Base-by-base conservation (phyloP, 2,113 vertebrate genomes). In the Tenrec ecaudatus region DNA sequence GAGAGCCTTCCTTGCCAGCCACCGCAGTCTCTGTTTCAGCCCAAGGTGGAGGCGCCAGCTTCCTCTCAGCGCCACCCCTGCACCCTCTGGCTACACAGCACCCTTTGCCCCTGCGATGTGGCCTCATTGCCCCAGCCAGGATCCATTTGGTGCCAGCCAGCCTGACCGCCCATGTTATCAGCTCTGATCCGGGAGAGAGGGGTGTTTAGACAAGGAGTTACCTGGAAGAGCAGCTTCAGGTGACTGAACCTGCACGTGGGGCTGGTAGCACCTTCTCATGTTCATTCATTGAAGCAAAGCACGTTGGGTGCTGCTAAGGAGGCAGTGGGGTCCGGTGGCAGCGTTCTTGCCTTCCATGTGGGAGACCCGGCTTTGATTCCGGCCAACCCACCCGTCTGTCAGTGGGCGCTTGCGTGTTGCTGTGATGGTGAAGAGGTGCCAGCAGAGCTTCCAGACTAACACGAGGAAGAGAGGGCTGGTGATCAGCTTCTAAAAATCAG, bases 21-120 rank as follows among this genome's bases (percentile, higher is more conserved):
- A 62, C 92, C 47, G 3, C 79, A 68, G 43, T 91, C 92, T 82
- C 92, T 58, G 76, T 86, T 84, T 82, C 27, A 2, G 15, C 38
- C 60, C 1, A 0, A 64, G 64, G 27, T 29, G 36, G 1, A 40
- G 84, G 33, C 0, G 0, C 71, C 62, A 47, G 66, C 82, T 88
- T 95, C 57, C 57, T 2, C 33, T 75, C 60, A 47, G 71, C 3
- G 66, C 90, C 60, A 82, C 36, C 0, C 7, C 60, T 12, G 53
- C 16, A 57, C 38, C 43, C 73, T 73, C 27, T 64, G 68, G 83
- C 66, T 22, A 29, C 69, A 43, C 12, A 58, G 25, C 69, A 33
- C 25, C 57, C 6, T 2, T 47, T 60, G 0, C 14, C 73, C 29
- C 23, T n/a, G 25, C 33, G 38, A 31, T 53, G 47, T 60, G 78